Evolutionary conservation across 1,140 invertebrate genomes (phyloP).

Genomic region (Pseudachorutes palmiensis): DNA sequence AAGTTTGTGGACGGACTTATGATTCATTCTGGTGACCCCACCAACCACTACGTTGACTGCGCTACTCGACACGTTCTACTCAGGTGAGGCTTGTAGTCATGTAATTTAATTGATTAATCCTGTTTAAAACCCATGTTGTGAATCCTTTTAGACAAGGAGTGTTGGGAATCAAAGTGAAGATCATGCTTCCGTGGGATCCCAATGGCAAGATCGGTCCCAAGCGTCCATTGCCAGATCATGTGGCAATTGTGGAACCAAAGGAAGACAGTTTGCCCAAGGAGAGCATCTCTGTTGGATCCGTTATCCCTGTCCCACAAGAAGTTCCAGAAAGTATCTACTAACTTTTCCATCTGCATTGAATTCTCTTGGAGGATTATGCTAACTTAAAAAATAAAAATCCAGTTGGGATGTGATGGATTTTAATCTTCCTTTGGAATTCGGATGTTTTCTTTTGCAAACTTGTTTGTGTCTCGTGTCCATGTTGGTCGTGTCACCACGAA

Average conservation of each 20-base stretch:
- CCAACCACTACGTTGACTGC: conserved; percentile 95
- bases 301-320: neutral
- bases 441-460: no score
- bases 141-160: conserved; percentile 51
- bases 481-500: no score
- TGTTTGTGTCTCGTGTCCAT: no score
- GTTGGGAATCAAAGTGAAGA: conserved; percentile 92
- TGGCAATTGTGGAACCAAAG: conserved; percentile 90
- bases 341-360: neutral
- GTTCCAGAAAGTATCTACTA: neutral
- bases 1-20: conserved; percentile 99
- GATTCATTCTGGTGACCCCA: conserved; percentile 99
- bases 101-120: conserved; percentile 15
- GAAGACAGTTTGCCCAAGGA: conserved; percentile 43
- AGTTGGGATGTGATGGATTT: no score
- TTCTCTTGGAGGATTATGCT: neutral
- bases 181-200: conserved; percentile 97
- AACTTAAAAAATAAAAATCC: neutral
- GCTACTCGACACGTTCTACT: conserved; percentile 95
- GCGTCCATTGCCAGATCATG: conserved; percentile 92
- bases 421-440: no score
- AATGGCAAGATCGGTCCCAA: conserved; percentile 95
- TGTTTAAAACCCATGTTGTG: neutral
- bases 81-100: conserved; percentile 37
- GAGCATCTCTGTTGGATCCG: neutral